phyloP scores from a whole-genome alignment of 2,113 vertebrate species.

The Cyanoramphus novaezelandiae region DNA sequence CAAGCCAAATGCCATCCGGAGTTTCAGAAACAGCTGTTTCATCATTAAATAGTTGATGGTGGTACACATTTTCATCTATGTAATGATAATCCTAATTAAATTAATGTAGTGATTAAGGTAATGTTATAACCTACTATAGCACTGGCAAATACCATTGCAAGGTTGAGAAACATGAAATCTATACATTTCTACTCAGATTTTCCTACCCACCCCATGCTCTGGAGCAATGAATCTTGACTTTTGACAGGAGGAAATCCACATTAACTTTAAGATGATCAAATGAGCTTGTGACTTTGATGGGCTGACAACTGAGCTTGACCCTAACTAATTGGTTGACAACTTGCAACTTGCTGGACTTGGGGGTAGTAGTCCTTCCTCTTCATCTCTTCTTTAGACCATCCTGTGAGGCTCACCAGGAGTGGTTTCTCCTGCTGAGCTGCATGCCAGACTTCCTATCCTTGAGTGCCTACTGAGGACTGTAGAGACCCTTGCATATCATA shows the following conservation, averaged over 20 bases:
- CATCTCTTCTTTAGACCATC: not conserved
- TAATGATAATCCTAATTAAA: not conserved
- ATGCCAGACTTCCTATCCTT: not conserved
- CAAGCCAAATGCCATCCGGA: not conserved
- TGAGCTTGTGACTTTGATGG: not conserved
- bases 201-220: not conserved
- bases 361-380: not conserved
- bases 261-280: not conserved
- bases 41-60: not conserved
- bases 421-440: not conserved
- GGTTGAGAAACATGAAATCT: not conserved
- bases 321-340: not conserved
- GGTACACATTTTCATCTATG: not conserved
- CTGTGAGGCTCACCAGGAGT: not conserved
- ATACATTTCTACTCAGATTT: not conserved
- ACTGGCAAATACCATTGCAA: not conserved
- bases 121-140: not conserved
- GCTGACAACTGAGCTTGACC: not conserved
- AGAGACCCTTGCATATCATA: rapidly evolving
- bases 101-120: not conserved
- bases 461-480: not conserved
- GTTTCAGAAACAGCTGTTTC: not conserved
- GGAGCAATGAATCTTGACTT: not conserved
- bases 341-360: not conserved
- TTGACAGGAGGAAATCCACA: not conserved